These are phyloP conservation scores for Cosmorhoe ocellata DNA, from an alignment of 2,888 invertebrate genomes.

Conservation along the genomic window DNA sequence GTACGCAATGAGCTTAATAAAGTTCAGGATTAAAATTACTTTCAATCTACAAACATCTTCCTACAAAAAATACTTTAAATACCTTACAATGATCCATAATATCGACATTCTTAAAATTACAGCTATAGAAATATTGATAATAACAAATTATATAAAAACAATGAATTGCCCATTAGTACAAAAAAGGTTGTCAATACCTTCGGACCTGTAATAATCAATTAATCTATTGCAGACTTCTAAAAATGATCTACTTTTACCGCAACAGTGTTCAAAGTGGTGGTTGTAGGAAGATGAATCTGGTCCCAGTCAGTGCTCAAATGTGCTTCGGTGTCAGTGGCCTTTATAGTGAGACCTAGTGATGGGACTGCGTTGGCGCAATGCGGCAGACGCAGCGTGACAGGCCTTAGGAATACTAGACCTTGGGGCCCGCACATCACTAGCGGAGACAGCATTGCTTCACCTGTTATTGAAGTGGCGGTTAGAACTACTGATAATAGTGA, in stretches of 20 bases:
- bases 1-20: neutral
- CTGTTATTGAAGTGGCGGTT: constrained; percentile 67
- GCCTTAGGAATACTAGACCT: constrained; percentile 92
- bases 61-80: neutral
- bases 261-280: constrained; percentile 92
- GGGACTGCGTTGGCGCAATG: constrained; percentile 91
- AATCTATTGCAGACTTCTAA: constrained; percentile 51
- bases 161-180: no score
- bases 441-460: constrained; percentile 97
- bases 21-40: neutral
- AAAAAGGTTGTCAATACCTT: neutral
- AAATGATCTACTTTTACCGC: constrained; percentile 96
- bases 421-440: constrained; percentile 98
- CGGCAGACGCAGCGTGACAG: constrained; percentile 95
- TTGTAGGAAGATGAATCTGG: constrained; percentile 91
- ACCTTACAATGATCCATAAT: neutral
- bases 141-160: no score
- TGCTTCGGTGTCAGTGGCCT: constrained; percentile 91
- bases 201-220: neutral
- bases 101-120: neutral
- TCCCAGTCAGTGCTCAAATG: constrained; percentile 93
- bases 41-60: constrained; percentile 2
- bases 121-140: no score
- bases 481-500: constrained; percentile 6
- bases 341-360: constrained; percentile 88